Conservation (phyloP, 2,113 vertebrate genomes). For the Callithrix jacchus region DNA sequence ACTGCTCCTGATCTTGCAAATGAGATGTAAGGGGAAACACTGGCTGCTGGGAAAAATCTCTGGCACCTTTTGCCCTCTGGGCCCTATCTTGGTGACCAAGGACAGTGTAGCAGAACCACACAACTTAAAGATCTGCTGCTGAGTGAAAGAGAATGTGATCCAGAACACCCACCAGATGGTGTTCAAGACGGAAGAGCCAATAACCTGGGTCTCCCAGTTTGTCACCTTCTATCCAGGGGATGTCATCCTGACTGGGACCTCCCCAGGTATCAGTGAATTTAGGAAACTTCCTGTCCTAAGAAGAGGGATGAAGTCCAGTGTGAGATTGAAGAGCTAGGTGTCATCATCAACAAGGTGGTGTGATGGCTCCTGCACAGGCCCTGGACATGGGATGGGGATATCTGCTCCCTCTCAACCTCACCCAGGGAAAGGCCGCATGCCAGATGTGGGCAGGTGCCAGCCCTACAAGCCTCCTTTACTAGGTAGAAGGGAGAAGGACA, state of each 20-base stretch:
- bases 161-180: conserved; percentile 94
- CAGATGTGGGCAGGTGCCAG: not conserved
- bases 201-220: conserved; percentile 95
- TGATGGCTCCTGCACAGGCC: conserved; percentile 53
- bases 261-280: conserved; percentile 92
- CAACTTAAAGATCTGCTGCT: conserved; percentile 90
- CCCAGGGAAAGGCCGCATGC: not conserved
- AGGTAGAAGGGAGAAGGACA: no score
- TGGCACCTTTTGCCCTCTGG: conserved; percentile 96
- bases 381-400: not conserved
- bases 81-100: conserved; percentile 94
- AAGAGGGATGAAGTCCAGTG: conserved; percentile 93
- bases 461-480: not conserved
- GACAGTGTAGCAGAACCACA: conserved; percentile 91
- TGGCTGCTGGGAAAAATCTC: conserved; percentile 97
- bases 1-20: conserved; percentile 97
- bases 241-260: conserved; percentile 93
- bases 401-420: not conserved
- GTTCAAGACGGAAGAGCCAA: conserved; percentile 88
- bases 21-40: conserved; percentile 91
- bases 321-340: conserved; percentile 92
- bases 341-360: conserved; percentile 90
- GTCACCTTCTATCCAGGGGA: conserved; percentile 93
- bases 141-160: conserved; percentile 89
- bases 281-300: conserved; percentile 92